Conservation (phyloP, 2,888 invertebrate species). For the Catocala sponsa region DNA sequence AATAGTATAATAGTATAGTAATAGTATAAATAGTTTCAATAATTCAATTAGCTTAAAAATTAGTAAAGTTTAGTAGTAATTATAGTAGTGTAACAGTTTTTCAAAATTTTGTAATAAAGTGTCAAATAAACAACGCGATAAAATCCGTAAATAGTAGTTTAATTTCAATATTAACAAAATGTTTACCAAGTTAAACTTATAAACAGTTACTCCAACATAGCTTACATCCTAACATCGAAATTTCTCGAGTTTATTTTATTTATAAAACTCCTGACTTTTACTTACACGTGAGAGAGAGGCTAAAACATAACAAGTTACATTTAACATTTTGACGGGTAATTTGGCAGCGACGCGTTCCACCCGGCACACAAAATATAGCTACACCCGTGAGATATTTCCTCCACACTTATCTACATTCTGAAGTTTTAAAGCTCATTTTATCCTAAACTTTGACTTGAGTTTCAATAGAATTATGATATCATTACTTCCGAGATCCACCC, state of each 20-base stretch:
- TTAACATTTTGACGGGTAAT: slow-evolving; percentile 80
- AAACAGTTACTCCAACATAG: too few relatives aligned
- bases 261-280: slow-evolving; percentile 24
- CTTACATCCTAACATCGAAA: not conserved
- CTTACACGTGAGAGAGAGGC: slow-evolving; percentile 18
- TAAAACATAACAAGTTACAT: slow-evolving; percentile 61
- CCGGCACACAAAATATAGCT: slow-evolving; percentile 62
- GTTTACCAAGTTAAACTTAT: too few relatives aligned
- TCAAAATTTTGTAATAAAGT: too few relatives aligned
- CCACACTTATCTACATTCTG: slow-evolving; percentile 25
- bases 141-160: too few relatives aligned
- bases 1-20: too few relatives aligned
- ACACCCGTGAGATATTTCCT: slow-evolving; percentile 32
- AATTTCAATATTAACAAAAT: too few relatives aligned
- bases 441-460: slow-evolving; percentile 10
- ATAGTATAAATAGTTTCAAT: too few relatives aligned
- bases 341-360: slow-evolving; percentile 67
- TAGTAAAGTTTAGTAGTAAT: too few relatives aligned
- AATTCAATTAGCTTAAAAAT: too few relatives aligned
- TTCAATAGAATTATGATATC: slow-evolving; percentile 19
- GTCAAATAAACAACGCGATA: too few relatives aligned
- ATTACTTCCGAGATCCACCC: slow-evolving; percentile 2
- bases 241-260: slow-evolving; percentile 18
- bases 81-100: too few relatives aligned
- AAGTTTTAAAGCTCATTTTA: slow-evolving; percentile 33